Evolutionary conservation across 2,888 invertebrate genomes (phyloP), one percentile per base, ranked within the genome.

Genomic region (Leucoma salicis): DNA sequence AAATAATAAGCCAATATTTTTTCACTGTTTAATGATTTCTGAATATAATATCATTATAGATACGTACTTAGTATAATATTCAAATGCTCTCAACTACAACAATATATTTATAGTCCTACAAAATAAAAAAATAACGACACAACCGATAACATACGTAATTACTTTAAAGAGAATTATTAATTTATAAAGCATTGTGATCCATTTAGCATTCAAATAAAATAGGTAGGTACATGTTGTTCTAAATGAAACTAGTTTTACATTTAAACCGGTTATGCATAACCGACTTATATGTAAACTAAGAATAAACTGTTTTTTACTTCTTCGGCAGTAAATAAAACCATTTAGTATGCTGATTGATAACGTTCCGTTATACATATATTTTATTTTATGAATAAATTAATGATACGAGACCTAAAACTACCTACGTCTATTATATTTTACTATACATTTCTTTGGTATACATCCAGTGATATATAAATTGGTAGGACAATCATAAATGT

Each of bases 41-140:
- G 75, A 79, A 79, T 80, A 79, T 76, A 78, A 78, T 82, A 73
- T 78, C 64, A 66, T 76, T 71, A 72, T 69, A 71, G 58, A 66
- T 69, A 71, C n/a, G n/a, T 84, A 87, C 85, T 79, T 86, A 88
- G 85, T 85, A 75, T 76, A 78, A 68, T 71, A 71, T 74, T 75
- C 65, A 66, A 66, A 72, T 72, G 65, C 64, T 63, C 53, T 65
- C 70, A 66, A 66, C 77, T 79, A 83, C 74, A 66, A 71, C 76
- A 13, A 72, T 70, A 70, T 52, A 67, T 69, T 47, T 51, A 61
- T 70, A 68, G 58, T 54, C 65, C 67, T 78, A 81, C 67, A 57
- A 61, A 69, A 70, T 72, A 75, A 76, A 78, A 80, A 79, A 65
- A 70, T 72, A 73, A 61, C 49, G 70, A 78, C 78, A 82, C 79